Evolutionary conservation across 1,140 invertebrate genomes (phyloP).

Genomic region (Lordiphosa mommai): DNA sequence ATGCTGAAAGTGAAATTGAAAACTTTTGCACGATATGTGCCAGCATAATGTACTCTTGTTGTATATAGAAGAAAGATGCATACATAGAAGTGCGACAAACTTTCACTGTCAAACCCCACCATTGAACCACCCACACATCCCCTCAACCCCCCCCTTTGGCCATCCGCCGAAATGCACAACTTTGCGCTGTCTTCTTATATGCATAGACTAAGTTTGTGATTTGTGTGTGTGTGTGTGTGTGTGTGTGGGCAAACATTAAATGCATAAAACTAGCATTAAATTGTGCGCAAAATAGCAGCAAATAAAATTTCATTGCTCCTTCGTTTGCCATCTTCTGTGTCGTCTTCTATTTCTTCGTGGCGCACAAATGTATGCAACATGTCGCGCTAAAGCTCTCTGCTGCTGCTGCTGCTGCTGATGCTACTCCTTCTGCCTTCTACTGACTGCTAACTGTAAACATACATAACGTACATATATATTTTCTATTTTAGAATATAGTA

Average conservation of each 20-base stretch:
- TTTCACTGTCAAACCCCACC: constrained; percentile 55
- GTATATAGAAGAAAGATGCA: constrained; percentile 10
- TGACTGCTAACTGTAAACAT: too few species aligned
- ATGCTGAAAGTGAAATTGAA: constrained; percentile 76
- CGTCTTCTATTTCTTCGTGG: not conserved
- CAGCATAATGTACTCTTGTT: constrained; percentile 7
- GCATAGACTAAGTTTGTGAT: not conserved
- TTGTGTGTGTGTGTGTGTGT: constrained; percentile 2
- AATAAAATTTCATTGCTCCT: constrained; percentile 52
- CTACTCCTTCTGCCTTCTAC: too few species aligned
- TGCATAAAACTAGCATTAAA: constrained; percentile 72
- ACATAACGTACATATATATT: too few species aligned
- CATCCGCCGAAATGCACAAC: constrained; percentile 21
- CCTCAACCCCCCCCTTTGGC: too few species aligned
- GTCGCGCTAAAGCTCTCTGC: constrained; percentile 11
- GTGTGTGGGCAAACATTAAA: constrained; percentile 54
- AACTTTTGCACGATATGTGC: constrained; percentile 64
- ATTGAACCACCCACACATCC: not conserved
- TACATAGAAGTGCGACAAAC: constrained; percentile 13
- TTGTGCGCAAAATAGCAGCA: constrained; percentile 69
- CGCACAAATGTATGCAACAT: constrained; percentile 62
- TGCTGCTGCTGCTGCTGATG: too few species aligned
- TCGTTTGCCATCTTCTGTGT: constrained; percentile 2
- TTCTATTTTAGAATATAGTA: too few species aligned
- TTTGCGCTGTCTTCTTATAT: constrained; percentile 42